Evolutionary conservation across 2,113 vertebrate species (phyloP).

Genomic region (Mus spicilegus): DNA sequence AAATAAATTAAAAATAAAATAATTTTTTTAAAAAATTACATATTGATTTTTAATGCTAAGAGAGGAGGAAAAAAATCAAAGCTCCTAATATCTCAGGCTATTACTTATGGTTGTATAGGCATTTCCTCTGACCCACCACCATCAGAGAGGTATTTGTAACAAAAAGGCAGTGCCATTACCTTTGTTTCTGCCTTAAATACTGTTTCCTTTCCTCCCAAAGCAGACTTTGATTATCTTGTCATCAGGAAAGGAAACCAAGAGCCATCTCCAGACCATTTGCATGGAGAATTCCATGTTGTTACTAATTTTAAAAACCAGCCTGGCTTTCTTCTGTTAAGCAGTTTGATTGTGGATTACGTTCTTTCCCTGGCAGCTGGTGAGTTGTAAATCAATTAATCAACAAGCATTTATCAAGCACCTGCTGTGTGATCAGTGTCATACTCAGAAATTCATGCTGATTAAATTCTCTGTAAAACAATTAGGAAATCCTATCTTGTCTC

Average conservation of each 20-base stretch:
- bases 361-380: conserved; percentile 78
- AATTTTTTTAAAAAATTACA: neutral
- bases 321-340: conserved; percentile 77
- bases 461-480: conserved; percentile 77
- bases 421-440: conserved; percentile 79
- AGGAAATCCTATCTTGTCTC: conserved; percentile 71
- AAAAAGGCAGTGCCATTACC: neutral
- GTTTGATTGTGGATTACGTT: conserved; percentile 79
- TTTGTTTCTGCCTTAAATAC: neutral
- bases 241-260: conserved; percentile 22
- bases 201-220: conserved; percentile 3
- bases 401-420: conserved; percentile 81
- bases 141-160: neutral
- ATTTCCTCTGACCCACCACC: too few relatives aligned
- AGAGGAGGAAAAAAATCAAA: neutral
- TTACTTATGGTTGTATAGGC: neutral
- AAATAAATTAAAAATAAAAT: too few relatives aligned
- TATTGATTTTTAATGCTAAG: neutral
- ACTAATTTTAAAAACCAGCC: conserved; percentile 78
- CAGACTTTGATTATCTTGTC: conserved; percentile 24
- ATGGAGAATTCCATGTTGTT: conserved; percentile 59
- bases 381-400: conserved; percentile 82
- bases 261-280: conserved; percentile 59
- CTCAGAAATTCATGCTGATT: conserved; percentile 79
- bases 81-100: neutral